Evolutionary conservation across 2,113 vertebrate species (phyloP).

Genomic region (Pygoscelis antarcticus): DNA sequence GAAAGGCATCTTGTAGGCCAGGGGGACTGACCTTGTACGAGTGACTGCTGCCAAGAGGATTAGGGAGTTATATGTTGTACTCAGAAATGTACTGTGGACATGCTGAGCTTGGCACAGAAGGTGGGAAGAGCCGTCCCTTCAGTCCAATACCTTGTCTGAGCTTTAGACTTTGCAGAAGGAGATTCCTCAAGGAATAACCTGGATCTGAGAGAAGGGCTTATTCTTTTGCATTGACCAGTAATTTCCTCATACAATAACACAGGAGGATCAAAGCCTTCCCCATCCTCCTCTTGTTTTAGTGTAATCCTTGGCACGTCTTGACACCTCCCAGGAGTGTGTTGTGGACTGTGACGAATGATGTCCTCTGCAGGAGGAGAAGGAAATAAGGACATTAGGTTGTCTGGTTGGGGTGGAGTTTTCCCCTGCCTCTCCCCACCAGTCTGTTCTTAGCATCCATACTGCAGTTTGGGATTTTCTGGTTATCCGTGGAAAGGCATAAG

Average conservation of each 20-base stretch:
- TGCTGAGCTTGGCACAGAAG: neutral
- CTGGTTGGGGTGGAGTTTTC: neutral
- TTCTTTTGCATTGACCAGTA: neutral
- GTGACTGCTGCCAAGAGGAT: constrained; percentile 30
- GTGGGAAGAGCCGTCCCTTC: neutral
- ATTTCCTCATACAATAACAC: neutral
- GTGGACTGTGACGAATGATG: neutral
- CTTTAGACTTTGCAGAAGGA: neutral
- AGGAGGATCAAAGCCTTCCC: neutral
- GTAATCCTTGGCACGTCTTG: neutral
- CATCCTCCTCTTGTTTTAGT: neutral
- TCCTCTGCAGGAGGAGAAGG: neutral
- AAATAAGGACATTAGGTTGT: neutral
- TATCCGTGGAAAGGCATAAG: neutral
- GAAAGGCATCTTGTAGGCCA: neutral
- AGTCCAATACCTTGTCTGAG: neutral
- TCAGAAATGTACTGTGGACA: neutral
- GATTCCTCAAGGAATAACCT: neutral
- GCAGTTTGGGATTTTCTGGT: neutral
- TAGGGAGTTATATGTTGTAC: neutral
- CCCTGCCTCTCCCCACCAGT: neutral
- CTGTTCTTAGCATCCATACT: neutral
- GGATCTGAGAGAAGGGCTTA: neutral
- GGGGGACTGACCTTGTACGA: neutral
- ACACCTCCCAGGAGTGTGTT: neutral